Percentiles rank a stretch among this genome's conserved stretches.
Evolutionary conservation across 2,797 vertebrate species (phyloP).

Genomic region (Ctenopoma multispine): DNA sequence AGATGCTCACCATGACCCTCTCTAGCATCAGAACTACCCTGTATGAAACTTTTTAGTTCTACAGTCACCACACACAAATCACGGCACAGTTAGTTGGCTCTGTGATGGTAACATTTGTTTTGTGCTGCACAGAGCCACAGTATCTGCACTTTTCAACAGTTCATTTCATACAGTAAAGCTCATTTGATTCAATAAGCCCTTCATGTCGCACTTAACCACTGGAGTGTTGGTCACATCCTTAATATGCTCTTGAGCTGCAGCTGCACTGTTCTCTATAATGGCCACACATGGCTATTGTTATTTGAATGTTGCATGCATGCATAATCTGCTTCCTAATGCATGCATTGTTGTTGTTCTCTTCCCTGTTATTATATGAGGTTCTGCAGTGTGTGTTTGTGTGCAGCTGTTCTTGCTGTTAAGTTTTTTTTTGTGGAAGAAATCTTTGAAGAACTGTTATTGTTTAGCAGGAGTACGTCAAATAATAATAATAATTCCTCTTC

Average conservation of each 20-base stretch:
- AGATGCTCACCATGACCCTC: neutral
- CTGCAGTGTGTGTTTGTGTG: neutral
- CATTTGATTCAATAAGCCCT: conserved; percentile 29
- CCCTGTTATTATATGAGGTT: neutral
- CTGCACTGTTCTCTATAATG: conserved; percentile 31
- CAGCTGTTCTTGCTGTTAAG: neutral
- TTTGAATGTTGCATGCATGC: conserved; percentile 17
- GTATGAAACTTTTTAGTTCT: neutral
- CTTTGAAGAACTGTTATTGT: neutral
- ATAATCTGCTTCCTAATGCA: conserved; percentile 9
- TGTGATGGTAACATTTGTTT: neutral
- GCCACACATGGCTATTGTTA: conserved; percentile 19
- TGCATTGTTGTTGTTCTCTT: neutral
- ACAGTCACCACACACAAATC: neutral
- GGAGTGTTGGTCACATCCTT: conserved; percentile 38
- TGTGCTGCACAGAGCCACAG: conserved; percentile 1
- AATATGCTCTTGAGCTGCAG: conserved; percentile 36
- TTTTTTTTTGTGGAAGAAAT: too few species aligned
- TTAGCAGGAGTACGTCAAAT: neutral
- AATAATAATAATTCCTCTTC: too few species aligned
- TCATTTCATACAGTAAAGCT: conserved; percentile 19
- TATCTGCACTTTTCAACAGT: neutral
- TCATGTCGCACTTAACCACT: conserved; percentile 43
- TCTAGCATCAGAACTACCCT: neutral
- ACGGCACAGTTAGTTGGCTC: neutral